Conservation (phyloP, 2,888 invertebrate genomes). For the Apamea anceps region DNA sequence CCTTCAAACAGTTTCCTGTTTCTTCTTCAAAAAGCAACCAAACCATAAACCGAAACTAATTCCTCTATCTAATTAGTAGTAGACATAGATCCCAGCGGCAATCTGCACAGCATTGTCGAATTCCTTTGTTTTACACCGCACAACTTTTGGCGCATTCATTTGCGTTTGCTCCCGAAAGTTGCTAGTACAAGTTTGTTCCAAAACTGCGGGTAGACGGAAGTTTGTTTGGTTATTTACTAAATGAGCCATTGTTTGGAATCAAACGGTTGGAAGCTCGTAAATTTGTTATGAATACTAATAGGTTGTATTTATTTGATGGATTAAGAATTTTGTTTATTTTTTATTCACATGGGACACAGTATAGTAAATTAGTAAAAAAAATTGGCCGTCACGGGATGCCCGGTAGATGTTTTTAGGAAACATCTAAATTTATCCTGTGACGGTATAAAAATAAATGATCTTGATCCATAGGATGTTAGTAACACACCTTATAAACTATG, state of each 20-base stretch:
- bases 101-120: slow-evolving; percentile 18
- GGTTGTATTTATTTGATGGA: slow-evolving; percentile 12
- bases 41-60: background rate
- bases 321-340: background rate
- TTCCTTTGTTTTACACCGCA: slow-evolving; percentile 38
- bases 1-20: background rate
- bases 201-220: slow-evolving; percentile 37
- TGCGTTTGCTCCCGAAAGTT: slow-evolving; percentile 59
- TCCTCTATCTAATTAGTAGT: slow-evolving; percentile 3
- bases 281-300: slow-evolving; percentile 43
- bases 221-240: slow-evolving; percentile 49
- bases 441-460: too few species aligned
- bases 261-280: slow-evolving; percentile 50
- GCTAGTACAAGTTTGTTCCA: slow-evolving; percentile 40
- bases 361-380: background rate
- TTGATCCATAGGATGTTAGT: too few species aligned
- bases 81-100: slow-evolving; percentile 7
- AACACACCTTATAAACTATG: too few species aligned
- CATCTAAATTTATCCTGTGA: background rate
- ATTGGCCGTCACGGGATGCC: background rate
- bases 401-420: too few species aligned
- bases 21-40: background rate
- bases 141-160: slow-evolving; percentile 56
- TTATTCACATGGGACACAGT: too few species aligned
- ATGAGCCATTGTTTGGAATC: slow-evolving; percentile 59